Base-by-base conservation (phyloP, 2,888 invertebrate genomes). In the Parelbella ahira region DNA sequence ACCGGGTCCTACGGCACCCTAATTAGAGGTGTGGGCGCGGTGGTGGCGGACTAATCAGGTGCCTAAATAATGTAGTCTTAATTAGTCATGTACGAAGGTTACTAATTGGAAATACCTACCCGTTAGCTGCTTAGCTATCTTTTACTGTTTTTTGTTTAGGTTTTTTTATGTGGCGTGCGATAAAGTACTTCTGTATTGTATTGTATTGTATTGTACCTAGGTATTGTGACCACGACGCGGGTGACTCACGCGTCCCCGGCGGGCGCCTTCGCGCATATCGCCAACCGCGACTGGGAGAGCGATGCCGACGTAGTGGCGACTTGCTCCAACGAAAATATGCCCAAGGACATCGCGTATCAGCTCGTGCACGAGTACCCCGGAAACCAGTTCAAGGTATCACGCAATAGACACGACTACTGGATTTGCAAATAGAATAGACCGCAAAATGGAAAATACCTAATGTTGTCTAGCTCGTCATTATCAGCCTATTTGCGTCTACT, bases 161-260 rank as follows among this genome's bases (percentile, higher is more conserved):
- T n/a, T n/a, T n/a, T n/a, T n/a, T n/a, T n/a, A n/a, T n/a, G n/a
- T n/a, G n/a, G n/a, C n/a, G n/a, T n/a, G n/a, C n/a, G n/a, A n/a
- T n/a, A n/a, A n/a, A n/a, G n/a, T n/a, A n/a, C n/a, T n/a, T n/a
- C n/a, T n/a, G n/a, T n/a, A n/a, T n/a, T n/a, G n/a, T 6, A 20
- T 20, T 3, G 7, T 21, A 18, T 13, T 18, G 41, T 30, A 2
- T 3, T 7, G n/a, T 4, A 27, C 10, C 1, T 60, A 73, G 92
- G 92, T 0, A 69, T 92, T n/a, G 94, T 94, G 10, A 95, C 95
- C 4, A 93, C 93, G 1, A 92, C 93, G 0, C 87, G 94, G 39
- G 89, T 95, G 1, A 94, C 94, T 0, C 93, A 94, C 67, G 95
- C 94, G 2, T 93, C 93, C 0, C 94, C 94, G 0, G 93, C 92